These are phyloP conservation scores for Neodiprion lecontei DNA, from an alignment of 1,140 invertebrate genomes.

Conservation along the genomic window DNA sequence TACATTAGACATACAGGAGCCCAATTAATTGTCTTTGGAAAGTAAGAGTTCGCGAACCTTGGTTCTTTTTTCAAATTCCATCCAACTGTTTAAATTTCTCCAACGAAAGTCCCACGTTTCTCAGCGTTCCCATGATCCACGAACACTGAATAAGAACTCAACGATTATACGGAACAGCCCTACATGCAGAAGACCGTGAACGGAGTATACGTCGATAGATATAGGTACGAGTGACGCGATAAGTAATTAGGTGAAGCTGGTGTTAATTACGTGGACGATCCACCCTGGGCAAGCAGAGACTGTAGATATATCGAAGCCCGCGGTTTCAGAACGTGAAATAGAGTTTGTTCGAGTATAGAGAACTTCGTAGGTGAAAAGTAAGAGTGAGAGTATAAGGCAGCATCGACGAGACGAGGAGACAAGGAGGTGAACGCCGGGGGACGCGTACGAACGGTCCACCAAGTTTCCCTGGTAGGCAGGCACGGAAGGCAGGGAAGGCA, in stretches of 20 bases:
- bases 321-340: neutral
- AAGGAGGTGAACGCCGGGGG: neutral
- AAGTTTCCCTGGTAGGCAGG: slow-evolving; percentile 18
- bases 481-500: slow-evolving; percentile 25
- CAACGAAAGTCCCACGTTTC: neutral
- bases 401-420: neutral
- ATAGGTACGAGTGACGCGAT: neutral
- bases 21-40: slow-evolving; percentile 7
- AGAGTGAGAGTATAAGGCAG: slow-evolving; percentile 4
- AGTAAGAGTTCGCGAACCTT: neutral
- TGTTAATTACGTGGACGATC: neutral
- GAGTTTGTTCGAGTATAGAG: neutral
- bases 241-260: neutral
- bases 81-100: neutral
- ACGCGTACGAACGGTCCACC: slow-evolving; percentile 1
- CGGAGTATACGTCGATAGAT: neutral
- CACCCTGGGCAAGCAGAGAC: neutral
- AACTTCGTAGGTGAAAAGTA: neutral
- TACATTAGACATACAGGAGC: neutral
- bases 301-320: neutral
- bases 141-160: too few species aligned
- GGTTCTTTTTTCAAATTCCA: neutral
- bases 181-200: too few species aligned
- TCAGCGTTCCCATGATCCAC: too few species aligned
- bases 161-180: too few species aligned